Percentiles rank a stretch among this genome's conserved stretches.
These are phyloP conservation scores for Heliconius hewitsoni DNA, from an alignment of 1,140 invertebrate genomes.

Conservation along the genomic window DNA sequence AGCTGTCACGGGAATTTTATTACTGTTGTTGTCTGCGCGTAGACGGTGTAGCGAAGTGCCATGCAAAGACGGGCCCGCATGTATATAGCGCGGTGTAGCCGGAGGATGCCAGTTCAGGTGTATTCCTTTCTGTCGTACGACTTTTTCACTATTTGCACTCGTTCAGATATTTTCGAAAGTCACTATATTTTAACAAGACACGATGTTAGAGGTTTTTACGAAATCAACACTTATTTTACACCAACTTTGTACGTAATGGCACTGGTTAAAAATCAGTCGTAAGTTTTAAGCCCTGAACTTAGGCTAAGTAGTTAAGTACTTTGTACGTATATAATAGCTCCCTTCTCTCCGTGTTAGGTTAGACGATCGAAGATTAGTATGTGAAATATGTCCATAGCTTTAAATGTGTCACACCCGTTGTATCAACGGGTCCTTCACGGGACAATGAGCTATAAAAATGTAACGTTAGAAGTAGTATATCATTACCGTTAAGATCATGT, in stretches of 20 bases:
- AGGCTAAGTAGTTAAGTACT: conserved; percentile 70
- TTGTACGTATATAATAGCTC: conserved; percentile 74
- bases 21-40: conserved; percentile 30
- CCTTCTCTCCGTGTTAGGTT: conserved; percentile 77
- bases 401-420: conserved; percentile 78
- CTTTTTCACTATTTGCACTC: conserved; percentile 73
- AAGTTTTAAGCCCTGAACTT: conserved; percentile 70
- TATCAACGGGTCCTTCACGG: conserved; percentile 76
- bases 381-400: conserved; percentile 81
- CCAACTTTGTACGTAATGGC: conserved; percentile 73
- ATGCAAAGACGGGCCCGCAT: conserved; percentile 51
- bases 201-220: conserved; percentile 70
- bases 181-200: conserved; percentile 69
- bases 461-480: conserved; percentile 75
- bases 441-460: conserved; percentile 66
- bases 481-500: conserved; percentile 78
- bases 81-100: conserved; percentile 16
- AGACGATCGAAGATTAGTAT: conserved; percentile 72
- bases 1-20: conserved; percentile 23
- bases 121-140: conserved; percentile 63
- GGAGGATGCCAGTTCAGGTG: conserved; percentile 49
- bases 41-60: conserved; percentile 50
- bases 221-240: conserved; percentile 74
- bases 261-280: conserved; percentile 73
- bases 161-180: conserved; percentile 68